phyloP scores from a whole-genome alignment of 2,797 vertebrate species.

The Salmo trutta region DNA sequence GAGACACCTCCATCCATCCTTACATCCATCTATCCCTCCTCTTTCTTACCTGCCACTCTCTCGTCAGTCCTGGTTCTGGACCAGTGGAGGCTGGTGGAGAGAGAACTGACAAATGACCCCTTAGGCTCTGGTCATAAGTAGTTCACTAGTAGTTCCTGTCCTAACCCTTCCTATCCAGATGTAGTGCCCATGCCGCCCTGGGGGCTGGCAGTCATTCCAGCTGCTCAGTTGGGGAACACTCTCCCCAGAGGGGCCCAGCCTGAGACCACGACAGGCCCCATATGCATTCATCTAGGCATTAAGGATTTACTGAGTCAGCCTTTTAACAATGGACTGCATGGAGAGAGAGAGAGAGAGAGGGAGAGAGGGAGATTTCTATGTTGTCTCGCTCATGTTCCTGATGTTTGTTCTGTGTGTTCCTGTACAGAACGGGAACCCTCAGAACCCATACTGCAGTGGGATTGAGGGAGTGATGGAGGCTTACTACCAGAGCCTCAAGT shows the following conservation, averaged over 20 bases:
- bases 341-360: conserved; percentile 22
- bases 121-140: too few relatives aligned
- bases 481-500: conserved; percentile 94
- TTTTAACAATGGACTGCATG: conserved; percentile 15
- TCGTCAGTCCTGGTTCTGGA: too few relatives aligned
- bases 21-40: neutral
- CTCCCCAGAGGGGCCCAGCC: conserved; percentile 45
- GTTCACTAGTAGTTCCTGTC: neutral
- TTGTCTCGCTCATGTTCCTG: neutral
- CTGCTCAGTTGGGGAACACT: conserved; percentile 56
- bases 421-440: conserved; percentile 92
- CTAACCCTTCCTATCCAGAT: conserved; percentile 56
- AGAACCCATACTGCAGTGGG: conserved; percentile 95
- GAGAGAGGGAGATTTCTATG: neutral
- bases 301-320: conserved; percentile 57
- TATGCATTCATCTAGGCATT: conserved; percentile 65
- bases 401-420: too few relatives aligned
- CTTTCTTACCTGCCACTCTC: neutral
- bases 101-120: too few relatives aligned
- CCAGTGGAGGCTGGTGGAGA: too few relatives aligned
- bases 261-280: conserved; percentile 39
- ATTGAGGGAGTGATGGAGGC: conserved; percentile 98
- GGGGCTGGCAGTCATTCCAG: conserved; percentile 52
- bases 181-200: conserved; percentile 54
- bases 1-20: conserved; percentile 10